Conservation (phyloP, 2,797 vertebrate species). For the Enteromius viviparus region DNA sequence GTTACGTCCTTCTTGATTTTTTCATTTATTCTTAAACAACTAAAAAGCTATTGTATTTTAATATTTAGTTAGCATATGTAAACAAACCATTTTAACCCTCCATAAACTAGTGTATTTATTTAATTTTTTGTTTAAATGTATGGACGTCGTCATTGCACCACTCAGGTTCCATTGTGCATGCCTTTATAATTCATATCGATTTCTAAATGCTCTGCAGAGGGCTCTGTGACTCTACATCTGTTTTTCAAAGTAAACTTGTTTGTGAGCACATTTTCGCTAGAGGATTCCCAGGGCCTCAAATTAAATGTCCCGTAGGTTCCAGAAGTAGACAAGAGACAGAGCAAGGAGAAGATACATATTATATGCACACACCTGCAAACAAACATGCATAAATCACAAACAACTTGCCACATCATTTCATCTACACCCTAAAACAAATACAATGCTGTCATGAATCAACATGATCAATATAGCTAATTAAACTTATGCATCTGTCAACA, state of each 20-base stretch:
- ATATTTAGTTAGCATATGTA: not conserved
- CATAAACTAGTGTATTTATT: not conserved
- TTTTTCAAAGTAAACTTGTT: slow-evolving; percentile 51
- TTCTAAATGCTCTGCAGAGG: slow-evolving; percentile 67
- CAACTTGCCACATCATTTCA: slow-evolving; percentile 18
- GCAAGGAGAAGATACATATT: slow-evolving; percentile 7
- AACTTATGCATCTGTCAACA: not conserved
- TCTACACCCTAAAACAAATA: slow-evolving; percentile 23
- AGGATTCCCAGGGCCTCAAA: slow-evolving; percentile 62
- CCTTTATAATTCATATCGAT: slow-evolving; percentile 25
- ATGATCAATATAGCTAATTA: not conserved
- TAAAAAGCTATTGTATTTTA: not conserved
- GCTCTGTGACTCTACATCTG: slow-evolving; percentile 59
- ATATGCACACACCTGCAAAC: slow-evolving; percentile 26
- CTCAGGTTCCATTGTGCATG: not conserved
- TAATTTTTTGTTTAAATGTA: not conserved
- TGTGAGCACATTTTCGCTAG: slow-evolving; percentile 53
- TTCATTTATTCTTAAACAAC: not conserved
- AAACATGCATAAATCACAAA: slow-evolving; percentile 43
- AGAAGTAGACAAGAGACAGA: slow-evolving; percentile 42
- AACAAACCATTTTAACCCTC: not conserved
- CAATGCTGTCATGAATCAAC: slow-evolving; percentile 16
- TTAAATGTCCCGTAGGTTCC: slow-evolving; percentile 56
- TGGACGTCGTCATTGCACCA: not conserved
- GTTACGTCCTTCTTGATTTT: too few relatives aligned